Base-by-base conservation (phyloP, 2,888 invertebrate genomes). In the Mimumesa dahlbomi region DNA sequence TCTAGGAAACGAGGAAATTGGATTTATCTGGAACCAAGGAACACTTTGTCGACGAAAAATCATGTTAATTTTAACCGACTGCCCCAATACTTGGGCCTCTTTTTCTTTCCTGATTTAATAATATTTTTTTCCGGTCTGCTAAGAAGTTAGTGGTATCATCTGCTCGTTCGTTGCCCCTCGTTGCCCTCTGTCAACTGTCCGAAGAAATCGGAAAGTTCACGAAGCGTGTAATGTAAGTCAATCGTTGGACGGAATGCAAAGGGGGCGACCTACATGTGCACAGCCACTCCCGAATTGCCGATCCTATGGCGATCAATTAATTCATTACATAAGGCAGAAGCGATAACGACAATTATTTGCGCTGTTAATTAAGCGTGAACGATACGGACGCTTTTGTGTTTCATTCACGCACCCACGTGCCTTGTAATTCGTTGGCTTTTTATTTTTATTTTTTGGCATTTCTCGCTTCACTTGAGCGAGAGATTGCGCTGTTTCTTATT, bases 161-260 rank as follows among this genome's bases (percentile, higher is more conserved):
- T 64, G 49, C 18, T 45, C 14, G n/a, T 61, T 73, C 52, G 56
- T 66, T 73, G 22, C 22, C 49, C 62, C 48, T 67, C 18, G 54
- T 66, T 68, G 46, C 38, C 52, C 59, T 58, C 49, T 52, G 63
- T 69, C 53, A 65, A 68, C 29, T 22, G 57, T 52, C 58, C 53
- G 63, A 62, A 69, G 57, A 67, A 78, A 78, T 78, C 59, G 58
- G 43, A 62, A 70, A 66, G 66, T 76, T 75, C 58, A 66, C 59
- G 64, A 69, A 71, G 68, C 73, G 79, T 79, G 66, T 71, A 81
- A 81, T 79, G 49, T 61, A 56, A 76, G 68, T 54, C 54, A 73
- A 71, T 79, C 65, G 48, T 36, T 42, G 22, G 25, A 3, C 5
- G 40, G 50, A 52, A 42, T 58, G 49, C 34, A 46, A 16, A 21